phyloP scores from a whole-genome alignment of 2,113 vertebrate species.

The Myiagra hebetior region DNA sequence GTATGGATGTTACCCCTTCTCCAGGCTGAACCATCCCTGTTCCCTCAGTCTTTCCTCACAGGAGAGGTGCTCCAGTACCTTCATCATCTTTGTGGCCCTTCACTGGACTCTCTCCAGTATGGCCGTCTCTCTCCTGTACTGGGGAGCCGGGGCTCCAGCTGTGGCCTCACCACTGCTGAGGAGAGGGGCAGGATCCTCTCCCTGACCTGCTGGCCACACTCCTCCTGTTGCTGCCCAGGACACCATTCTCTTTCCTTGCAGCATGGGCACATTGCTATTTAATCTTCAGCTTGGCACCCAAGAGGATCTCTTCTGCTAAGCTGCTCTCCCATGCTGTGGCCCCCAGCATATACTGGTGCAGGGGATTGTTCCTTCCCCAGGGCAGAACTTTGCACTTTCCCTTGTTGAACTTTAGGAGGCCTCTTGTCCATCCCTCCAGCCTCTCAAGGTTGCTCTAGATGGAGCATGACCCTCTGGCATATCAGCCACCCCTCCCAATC shows the following conservation, averaged over 20 bases:
- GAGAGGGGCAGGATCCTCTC: background rate
- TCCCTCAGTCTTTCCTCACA: background rate
- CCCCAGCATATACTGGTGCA: background rate
- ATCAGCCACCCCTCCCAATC: background rate
- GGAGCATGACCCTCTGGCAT: background rate
- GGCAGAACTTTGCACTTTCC: background rate
- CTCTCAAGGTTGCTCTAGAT: background rate
- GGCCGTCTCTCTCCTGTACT: background rate
- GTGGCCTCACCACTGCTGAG: background rate
- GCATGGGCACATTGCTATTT: background rate
- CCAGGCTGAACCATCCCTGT: background rate
- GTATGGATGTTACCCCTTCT: background rate
- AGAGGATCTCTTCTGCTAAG: background rate
- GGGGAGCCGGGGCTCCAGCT: background rate
- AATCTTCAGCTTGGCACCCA: background rate
- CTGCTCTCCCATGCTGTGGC: background rate
- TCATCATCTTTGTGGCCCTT: background rate
- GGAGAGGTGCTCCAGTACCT: background rate
- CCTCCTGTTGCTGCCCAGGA: background rate
- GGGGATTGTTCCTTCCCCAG: fast-evolving
- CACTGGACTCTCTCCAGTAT: background rate
- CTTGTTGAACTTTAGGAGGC: background rate
- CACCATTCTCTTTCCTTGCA: background rate
- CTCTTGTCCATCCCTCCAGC: background rate
- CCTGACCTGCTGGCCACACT: background rate